Evolutionary conservation across 2,888 invertebrate genomes (phyloP).

Genomic region (Latrodectus hesperus): DNA sequence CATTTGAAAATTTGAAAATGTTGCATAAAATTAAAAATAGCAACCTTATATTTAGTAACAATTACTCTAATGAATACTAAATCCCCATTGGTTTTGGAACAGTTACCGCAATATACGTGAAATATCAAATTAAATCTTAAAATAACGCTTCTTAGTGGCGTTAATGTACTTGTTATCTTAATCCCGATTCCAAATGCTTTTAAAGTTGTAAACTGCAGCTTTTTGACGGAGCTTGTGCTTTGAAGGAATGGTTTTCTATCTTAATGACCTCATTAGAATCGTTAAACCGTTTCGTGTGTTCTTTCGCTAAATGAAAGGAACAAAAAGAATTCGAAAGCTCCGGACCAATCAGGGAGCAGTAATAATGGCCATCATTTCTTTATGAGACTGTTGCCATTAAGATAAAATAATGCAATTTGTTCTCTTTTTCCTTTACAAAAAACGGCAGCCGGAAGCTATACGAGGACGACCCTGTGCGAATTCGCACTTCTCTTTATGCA

Average conservation of each 20-base stretch:
- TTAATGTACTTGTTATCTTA: too few species aligned
- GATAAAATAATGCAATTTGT: conserved; percentile 12
- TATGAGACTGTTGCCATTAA: not conserved
- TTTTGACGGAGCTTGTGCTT: not conserved
- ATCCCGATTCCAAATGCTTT: not conserved
- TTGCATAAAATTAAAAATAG: too few species aligned
- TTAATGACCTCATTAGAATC: conserved; percentile 42
- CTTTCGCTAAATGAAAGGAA: conserved; percentile 26
- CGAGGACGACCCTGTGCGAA: not conserved
- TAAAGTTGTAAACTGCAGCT: not conserved
- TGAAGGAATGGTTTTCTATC: conserved; percentile 16
- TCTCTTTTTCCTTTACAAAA: not conserved
- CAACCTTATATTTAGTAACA: too few species aligned
- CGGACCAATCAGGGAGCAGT: conserved; percentile 9
- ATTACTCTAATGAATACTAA: too few species aligned
- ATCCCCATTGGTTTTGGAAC: too few species aligned
- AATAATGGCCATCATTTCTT: conserved; percentile 26
- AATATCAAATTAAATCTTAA: too few species aligned
- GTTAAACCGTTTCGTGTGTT: conserved; percentile 12
- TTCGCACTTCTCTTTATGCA: not conserved
- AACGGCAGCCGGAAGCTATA: not conserved
- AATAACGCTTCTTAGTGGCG: too few species aligned
- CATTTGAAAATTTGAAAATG: too few species aligned
- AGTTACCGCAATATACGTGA: too few species aligned
- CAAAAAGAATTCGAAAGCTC: not conserved